Conservation (phyloP, 2,797 vertebrate genomes). For the Nyctibius grandis region DNA sequence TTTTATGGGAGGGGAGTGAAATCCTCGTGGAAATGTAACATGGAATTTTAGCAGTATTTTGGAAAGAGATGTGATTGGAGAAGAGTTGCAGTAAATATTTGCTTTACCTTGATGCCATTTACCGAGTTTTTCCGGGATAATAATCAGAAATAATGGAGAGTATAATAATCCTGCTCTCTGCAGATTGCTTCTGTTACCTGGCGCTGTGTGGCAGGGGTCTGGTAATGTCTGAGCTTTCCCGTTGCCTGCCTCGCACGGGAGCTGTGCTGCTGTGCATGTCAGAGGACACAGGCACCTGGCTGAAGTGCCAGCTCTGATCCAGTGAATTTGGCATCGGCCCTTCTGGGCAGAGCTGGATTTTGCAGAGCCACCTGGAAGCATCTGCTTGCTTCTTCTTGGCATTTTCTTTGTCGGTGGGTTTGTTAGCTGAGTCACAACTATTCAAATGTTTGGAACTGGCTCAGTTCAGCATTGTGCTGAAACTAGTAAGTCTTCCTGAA, state of each 20-base stretch:
- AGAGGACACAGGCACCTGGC: neutral
- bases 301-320: neutral
- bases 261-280: fast-evolving
- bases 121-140: neutral
- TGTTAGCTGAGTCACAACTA: neutral
- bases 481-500: neutral
- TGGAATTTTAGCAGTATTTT: neutral
- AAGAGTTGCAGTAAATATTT: neutral
- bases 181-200: neutral
- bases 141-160: neutral
- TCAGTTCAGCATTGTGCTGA: neutral
- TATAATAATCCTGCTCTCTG: neutral
- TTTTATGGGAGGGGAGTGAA: neutral
- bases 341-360: neutral
- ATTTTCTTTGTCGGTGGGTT: neutral
- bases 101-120: neutral
- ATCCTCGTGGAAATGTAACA: neutral
- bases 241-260: fast-evolving
- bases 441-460: neutral
- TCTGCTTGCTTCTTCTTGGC: neutral
- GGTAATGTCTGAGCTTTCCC: neutral
- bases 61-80: neutral
- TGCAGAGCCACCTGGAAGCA: neutral
- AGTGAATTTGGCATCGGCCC: fast-evolving
- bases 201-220: neutral